phyloP scores from a whole-genome alignment of 1,140 invertebrate species.

The Harpegnathos saltator region DNA sequence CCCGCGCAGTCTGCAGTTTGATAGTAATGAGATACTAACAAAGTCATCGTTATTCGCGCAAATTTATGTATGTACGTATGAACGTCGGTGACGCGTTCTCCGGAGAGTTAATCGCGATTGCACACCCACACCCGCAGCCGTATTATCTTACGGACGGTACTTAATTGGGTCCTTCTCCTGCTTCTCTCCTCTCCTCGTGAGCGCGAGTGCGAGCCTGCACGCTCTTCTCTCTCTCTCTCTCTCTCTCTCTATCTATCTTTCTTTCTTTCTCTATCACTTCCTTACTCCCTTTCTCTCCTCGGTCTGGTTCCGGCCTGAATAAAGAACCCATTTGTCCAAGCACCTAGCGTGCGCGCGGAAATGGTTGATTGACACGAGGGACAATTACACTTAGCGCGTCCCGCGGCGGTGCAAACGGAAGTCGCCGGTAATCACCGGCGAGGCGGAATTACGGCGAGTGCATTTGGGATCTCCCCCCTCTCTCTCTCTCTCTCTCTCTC shows the following conservation, averaged over 20 bases:
- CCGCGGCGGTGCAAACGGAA: conserved; percentile 36
- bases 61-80: background rate
- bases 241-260: background rate
- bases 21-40: background rate
- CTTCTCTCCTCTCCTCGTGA: background rate
- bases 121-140: no score
- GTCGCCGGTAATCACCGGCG: conserved; percentile 10
- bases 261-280: no score
- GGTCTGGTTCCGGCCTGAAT: background rate
- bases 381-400: conserved; percentile 66
- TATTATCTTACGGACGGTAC: no score
- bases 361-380: conserved; percentile 57
- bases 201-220: background rate
- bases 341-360: conserved; percentile 24
- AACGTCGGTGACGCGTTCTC: background rate
- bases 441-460: conserved; percentile 39
- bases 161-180: no score
- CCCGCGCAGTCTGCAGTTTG: background rate
- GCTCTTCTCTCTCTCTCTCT: background rate
- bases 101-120: background rate
- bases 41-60: background rate
- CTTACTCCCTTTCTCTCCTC: no score
- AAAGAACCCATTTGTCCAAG: conserved; percentile 18
- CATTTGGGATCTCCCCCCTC: background rate
- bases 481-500: no score